Base-by-base conservation (phyloP, 2,888 invertebrate genomes). In the Sarcophaga subvicina region DNA sequence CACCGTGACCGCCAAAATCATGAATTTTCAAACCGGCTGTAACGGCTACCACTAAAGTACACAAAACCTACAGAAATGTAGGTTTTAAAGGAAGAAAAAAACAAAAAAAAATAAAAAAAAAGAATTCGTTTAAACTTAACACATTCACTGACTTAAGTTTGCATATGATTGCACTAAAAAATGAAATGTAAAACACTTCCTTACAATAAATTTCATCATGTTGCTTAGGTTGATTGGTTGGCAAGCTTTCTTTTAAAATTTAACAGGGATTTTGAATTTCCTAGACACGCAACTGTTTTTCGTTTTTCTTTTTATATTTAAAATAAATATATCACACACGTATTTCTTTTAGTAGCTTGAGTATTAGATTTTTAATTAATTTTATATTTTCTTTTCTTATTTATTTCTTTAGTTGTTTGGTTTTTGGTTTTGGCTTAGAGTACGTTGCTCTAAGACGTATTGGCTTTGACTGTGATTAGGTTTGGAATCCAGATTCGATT, bases 401-500 rank as follows among this genome's bases (percentile, higher is more conserved):
- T 63, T 63, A 49, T 66, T 59, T 59, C 66, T 79, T 75, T 22
- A n/a, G n/a, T 71, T n/a, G 45, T 60, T 67, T 71, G 54, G 73
- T 47, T 78, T 66, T 12, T 47, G 64, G 27, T 73, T 69, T 78
- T 69, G 17, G 71, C 79, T 84, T 69, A 76, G 87, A 88, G 89
- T 88, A 89, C 90, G 90, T 89, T 90, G 89, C 91, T 89, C 91
- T 89, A 90, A 90, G 90, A 90, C 91, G 91, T 86, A 90, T 89
- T 86, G 89, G 89, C 88, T 90, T 90, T 91, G 93, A 93, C 91
- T 93, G 93, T 91, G 91, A 89, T 90, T 90, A 83, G 88, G 81
- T 81, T 85, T 88, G 90, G 91, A 91, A 89, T 91, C 93, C 92
- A 92, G 92, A 93, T 93, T 91, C 91, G 92, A 93, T 93, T 93